Evolutionary conservation across 2,888 invertebrate genomes (phyloP).

Genomic region (Periphyllus acericola): DNA sequence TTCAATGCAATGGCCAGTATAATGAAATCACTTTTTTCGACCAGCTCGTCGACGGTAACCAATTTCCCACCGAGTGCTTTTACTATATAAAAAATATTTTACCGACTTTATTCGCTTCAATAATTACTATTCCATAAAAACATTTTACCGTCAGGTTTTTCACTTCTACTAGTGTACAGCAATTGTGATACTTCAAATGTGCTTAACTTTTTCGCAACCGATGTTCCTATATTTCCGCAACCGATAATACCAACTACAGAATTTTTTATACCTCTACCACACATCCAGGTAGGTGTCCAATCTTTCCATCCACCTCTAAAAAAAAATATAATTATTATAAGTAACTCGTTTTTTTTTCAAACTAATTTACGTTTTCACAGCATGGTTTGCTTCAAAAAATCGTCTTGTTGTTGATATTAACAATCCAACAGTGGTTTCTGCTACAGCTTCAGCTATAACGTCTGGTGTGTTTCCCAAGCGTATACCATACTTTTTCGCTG

Average conservation of each 20-base stretch:
- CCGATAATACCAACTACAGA: slow-evolving; percentile 64
- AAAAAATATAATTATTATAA: slow-evolving; percentile 8
- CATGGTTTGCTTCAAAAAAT: slow-evolving; percentile 76
- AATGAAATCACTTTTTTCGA: slow-evolving; percentile 85
- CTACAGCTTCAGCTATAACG: slow-evolving; percentile 70
- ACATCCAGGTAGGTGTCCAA: slow-evolving; percentile 72
- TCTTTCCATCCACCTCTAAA: slow-evolving; percentile 83
- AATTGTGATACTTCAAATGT: slow-evolving; percentile 63
- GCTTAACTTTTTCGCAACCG: slow-evolving; percentile 63
- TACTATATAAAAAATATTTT: slow-evolving; percentile 67
- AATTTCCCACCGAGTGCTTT: slow-evolving; percentile 74
- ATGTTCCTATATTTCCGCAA: slow-evolving; percentile 64
- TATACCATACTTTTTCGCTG: slow-evolving; percentile 68
- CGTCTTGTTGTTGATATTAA: slow-evolving; percentile 84
- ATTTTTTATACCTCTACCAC: slow-evolving; percentile 63
- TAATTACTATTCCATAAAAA: too few species aligned
- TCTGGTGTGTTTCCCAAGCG: slow-evolving; percentile 71
- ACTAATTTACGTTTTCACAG: slow-evolving; percentile 55
- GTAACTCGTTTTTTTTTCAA: too few species aligned
- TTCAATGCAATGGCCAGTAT: slow-evolving; percentile 83
- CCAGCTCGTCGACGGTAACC: slow-evolving; percentile 78
- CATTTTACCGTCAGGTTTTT: slow-evolving; percentile 63
- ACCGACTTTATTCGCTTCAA: background rate
- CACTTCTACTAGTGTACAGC: slow-evolving; percentile 63
- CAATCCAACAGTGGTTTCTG: slow-evolving; percentile 81